A percentile compares a stretch with the other conserved stretches of the same genome.
These are phyloP conservation scores for Drosophila parthenogenetica DNA, from an alignment of 2,888 invertebrate genomes.

Conservation along the genomic window DNA sequence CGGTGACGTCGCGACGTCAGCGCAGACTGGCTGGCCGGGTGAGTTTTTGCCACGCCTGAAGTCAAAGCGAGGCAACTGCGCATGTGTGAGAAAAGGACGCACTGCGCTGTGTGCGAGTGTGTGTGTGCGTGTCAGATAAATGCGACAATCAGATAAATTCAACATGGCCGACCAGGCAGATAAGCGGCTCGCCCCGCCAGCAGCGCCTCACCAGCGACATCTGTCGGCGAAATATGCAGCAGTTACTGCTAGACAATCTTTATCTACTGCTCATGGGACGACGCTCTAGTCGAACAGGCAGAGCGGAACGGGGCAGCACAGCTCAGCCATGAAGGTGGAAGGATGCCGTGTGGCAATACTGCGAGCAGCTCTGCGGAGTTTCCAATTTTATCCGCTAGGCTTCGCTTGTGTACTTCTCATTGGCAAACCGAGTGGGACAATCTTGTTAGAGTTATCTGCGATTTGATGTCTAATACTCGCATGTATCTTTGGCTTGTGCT, in stretches of 20 bases:
- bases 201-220: constrained; percentile 57
- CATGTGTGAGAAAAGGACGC: constrained; percentile 74
- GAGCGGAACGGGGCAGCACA: neutral
- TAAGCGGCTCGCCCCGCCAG: constrained; percentile 41
- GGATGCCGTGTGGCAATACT: constrained; percentile 38
- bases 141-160: constrained; percentile 74
- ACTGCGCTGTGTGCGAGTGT: constrained; percentile 47
- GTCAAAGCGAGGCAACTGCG: constrained; percentile 44
- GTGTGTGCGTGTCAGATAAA: constrained; percentile 48
- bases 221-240: constrained; percentile 62
- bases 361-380: constrained; percentile 28
- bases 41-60: constrained; percentile 70
- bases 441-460: constrained; percentile 27
- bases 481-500: neutral
- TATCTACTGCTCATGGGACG: constrained; percentile 58
- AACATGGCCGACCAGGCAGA: constrained; percentile 80
- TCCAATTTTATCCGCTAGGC: constrained; percentile 65
- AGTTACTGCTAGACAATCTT: constrained; percentile 20
- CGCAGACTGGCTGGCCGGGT: constrained; percentile 51
- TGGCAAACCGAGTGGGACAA: constrained; percentile 21
- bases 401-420: constrained; percentile 22
- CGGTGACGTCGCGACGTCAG: constrained; percentile 38
- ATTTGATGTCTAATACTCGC: neutral
- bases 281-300: constrained; percentile 26
- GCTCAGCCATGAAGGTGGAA: constrained; percentile 29